Percentiles rank a stretch among this genome's conserved stretches.
Evolutionary conservation across 1,140 invertebrate species (phyloP).

Genomic region (Frieseomelitta varia): DNA sequence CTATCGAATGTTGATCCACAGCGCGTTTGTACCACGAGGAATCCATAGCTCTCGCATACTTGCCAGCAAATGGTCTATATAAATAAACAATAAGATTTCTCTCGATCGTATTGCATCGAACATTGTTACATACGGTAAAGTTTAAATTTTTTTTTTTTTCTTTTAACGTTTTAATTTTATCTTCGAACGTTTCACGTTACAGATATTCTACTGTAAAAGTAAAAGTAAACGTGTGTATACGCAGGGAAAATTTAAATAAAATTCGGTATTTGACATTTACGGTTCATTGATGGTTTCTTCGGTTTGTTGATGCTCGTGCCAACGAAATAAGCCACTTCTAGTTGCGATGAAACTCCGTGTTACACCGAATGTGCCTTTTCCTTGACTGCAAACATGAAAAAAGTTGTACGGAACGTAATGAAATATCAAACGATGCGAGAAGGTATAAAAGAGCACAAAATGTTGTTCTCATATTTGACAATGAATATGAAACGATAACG

Average conservation of each 20-base stretch:
- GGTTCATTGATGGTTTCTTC: slow-evolving; percentile 83
- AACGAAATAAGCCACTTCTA: slow-evolving; percentile 92
- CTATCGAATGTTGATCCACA: slow-evolving; percentile 93
- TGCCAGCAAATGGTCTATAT: slow-evolving; percentile 93
- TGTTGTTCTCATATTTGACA: neutral
- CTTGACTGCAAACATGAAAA: slow-evolving; percentile 87
- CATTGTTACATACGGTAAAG: too few relatives aligned
- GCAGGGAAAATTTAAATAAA: neutral
- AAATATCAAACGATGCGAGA: neutral
- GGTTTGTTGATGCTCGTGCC: slow-evolving; percentile 88
- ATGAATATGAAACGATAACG: slow-evolving; percentile 1
- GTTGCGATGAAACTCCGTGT: slow-evolving; percentile 94
- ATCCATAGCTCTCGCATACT: slow-evolving; percentile 92
- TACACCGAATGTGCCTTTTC: slow-evolving; percentile 92
- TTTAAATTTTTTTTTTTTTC: too few relatives aligned
- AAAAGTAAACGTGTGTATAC: too few relatives aligned
- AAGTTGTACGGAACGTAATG: neutral
- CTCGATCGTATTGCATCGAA: neutral
- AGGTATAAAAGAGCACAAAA: neutral
- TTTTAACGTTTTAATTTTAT: too few relatives aligned
- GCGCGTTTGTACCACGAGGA: slow-evolving; percentile 96
- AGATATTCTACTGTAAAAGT: too few relatives aligned
- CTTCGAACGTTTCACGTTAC: too few relatives aligned
- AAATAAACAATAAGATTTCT: slow-evolving; percentile 41
- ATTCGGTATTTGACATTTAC: slow-evolving; percentile 75